Percentiles rank a stretch among this genome's conserved stretches.
Conservation (phyloP, 2,113 vertebrate species). For the Poeciliopsis prolifica region DNA sequence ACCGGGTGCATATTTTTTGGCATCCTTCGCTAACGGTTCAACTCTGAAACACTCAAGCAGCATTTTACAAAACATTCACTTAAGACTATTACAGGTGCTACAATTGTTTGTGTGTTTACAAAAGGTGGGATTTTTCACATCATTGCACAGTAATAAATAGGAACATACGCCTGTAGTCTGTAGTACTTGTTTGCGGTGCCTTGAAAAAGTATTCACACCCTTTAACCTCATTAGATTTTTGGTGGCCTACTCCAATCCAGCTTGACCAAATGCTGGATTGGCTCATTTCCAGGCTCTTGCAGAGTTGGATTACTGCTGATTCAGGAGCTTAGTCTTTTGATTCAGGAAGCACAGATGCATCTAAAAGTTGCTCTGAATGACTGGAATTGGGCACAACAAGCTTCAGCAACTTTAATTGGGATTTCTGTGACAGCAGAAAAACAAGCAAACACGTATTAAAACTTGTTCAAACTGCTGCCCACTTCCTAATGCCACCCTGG, state of each 20-base stretch:
- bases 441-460: background rate
- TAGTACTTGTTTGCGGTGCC: background rate
- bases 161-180: background rate
- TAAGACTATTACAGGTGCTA: conserved; percentile 49
- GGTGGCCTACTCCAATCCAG: background rate
- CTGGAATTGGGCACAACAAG: background rate
- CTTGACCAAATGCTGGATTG: background rate
- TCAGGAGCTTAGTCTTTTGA: background rate
- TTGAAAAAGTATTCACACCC: background rate
- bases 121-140: background rate
- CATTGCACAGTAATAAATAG: conserved; percentile 1
- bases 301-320: background rate
- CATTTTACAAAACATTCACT: conserved; percentile 65
- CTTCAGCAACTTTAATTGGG: too few species aligned
- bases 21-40: conserved; percentile 61
- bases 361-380: background rate
- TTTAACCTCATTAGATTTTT: background rate
- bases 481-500: too few species aligned
- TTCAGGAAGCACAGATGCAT: background rate
- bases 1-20: conserved; percentile 65
- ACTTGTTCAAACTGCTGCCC: too few species aligned
- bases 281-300: background rate
- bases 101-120: conserved; percentile 39
- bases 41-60: conserved; percentile 59
- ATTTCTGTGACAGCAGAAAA: background rate